Evolutionary conservation across 2,797 vertebrate species (phyloP), one percentile per base, ranked within the genome.

Genomic region (Kryptopterus vitreolus): DNA sequence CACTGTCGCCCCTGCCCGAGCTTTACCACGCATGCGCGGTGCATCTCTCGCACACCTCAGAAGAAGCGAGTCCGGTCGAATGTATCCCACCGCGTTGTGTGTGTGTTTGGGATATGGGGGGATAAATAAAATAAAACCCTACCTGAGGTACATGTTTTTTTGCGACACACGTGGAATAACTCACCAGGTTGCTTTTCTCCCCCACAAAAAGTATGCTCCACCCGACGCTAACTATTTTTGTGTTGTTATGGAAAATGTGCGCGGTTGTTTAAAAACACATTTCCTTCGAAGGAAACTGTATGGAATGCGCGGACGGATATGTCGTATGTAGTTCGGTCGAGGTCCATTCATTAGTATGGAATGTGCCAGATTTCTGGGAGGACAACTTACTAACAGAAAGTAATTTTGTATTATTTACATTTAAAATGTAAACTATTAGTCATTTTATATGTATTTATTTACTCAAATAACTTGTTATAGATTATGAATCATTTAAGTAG

Each of bases 41-140:
- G 24, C 38, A 24, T 46, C 55, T 59, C 72, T 59, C 72, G 55
- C 70, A 46, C 72, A 75, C 61, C 31, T 85, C 73, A 78, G 85
- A 85, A 78, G 82, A 77, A 80, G 79, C 20, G 35, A 90, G 87
- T 81, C 83, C 82, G 85, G 82, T 65, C 84, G 87, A 70, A 87
- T 86, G 89, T 94, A 93, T 94, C 90, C 93, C 88, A 88, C 93
- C 94, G 94, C 94, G 86, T 84, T 87, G 50, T 59, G 6, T n/a
- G n/a, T n/a, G n/a, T n/a, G n/a, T n/a, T n/a, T n/a, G n/a, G n/a
- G n/a, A n/a, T n/a, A n/a, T n/a, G n/a, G n/a, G n/a, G n/a, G n/a
- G n/a, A n/a, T n/a, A n/a, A 62, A 83, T 59, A 92, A 94, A 91
- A 80, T 94, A 94, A 93, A 83, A 82, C 91, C 65, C 65, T 62